Evolutionary conservation across 1,140 invertebrate genomes (phyloP).

Genomic region (Brachionus angularis): DNA sequence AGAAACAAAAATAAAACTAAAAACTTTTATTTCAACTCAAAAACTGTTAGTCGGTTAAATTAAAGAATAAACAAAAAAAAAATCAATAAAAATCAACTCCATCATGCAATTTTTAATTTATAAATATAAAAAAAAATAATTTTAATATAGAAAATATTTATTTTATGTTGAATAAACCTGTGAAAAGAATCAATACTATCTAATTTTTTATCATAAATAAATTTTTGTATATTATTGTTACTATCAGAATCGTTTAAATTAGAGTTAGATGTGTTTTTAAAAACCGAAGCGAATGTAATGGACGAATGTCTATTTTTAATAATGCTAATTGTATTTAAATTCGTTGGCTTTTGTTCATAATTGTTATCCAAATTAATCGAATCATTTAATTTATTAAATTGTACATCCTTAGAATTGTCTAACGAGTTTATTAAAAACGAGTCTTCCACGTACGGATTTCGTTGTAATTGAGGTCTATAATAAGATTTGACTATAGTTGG

Average conservation of each 20-base stretch:
- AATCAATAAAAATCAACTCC: no score
- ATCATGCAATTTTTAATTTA: no score
- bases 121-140: no score
- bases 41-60: constrained; percentile 37
- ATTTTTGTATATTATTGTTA: no score
- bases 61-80: neutral
- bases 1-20: neutral
- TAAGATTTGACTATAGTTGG: constrained; percentile 6
- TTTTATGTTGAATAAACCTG: neutral
- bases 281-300: constrained; percentile 11
- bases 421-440: neutral
- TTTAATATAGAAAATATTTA: no score
- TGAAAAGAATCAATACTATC: neutral
- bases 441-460: constrained; percentile 7
- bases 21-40: neutral
- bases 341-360: neutral
- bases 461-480: constrained; percentile 1
- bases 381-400: constrained; percentile 28
- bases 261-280: no score
- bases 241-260: neutral
- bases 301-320: constrained; percentile 29
- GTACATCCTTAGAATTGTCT: neutral
- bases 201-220: no score
- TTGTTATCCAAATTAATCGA: no score
- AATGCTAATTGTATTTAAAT: neutral